Conservation (phyloP, 2,888 invertebrate genomes). For the Dorcus hopei region DNA sequence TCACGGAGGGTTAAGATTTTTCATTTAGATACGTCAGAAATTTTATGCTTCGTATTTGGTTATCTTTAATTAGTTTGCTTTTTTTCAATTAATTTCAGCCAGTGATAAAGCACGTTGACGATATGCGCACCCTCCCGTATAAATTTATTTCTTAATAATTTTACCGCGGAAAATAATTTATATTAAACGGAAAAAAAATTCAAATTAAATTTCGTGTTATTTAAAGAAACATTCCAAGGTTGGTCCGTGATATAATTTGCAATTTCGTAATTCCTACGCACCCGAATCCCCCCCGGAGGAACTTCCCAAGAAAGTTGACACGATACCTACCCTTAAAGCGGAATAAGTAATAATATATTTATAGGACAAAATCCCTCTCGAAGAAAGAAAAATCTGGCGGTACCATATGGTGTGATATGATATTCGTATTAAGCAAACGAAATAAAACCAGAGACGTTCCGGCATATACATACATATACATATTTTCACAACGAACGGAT, state of each 20-base stretch:
- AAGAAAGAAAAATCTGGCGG: constrained; percentile 22
- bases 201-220: not conserved
- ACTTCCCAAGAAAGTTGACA: not conserved
- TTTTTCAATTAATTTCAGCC: not conserved
- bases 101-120: no score
- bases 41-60: constrained; percentile 23
- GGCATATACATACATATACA: no score
- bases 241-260: not conserved
- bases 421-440: constrained; percentile 26
- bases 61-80: constrained; percentile 10
- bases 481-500: no score
- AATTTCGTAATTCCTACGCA: not conserved
- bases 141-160: not conserved
- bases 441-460: constrained; percentile 6
- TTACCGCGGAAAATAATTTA: not conserved
- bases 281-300: not conserved
- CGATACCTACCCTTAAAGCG: not conserved
- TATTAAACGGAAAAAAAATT: not conserved
- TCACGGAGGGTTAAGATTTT: constrained; percentile 23
- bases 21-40: constrained; percentile 31
- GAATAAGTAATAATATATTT: constrained; percentile 26
- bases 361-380: constrained; percentile 21
- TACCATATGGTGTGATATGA: constrained; percentile 27
- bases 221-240: not conserved
- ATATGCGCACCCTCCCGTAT: no score